Evolutionary conservation across 2,797 vertebrate species (phyloP).

Genomic region (Sylvilagus floridanus): DNA sequence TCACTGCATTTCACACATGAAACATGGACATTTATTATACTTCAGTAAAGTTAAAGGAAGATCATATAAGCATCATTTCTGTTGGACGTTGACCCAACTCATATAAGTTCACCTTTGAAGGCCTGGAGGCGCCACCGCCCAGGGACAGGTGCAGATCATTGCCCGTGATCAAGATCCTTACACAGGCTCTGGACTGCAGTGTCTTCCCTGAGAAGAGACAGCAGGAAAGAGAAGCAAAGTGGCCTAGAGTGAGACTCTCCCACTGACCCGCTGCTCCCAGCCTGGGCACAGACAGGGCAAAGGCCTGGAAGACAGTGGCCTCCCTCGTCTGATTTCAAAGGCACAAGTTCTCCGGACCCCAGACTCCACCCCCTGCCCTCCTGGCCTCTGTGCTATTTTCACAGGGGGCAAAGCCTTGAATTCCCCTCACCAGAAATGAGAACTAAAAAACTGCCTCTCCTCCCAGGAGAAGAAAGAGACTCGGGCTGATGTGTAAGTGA

Average conservation of each 20-base stretch:
- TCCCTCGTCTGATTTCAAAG: not conserved
- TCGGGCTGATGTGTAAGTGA: not conserved
- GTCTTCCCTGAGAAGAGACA: not conserved
- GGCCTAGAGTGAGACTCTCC: not conserved
- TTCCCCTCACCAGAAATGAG: not conserved
- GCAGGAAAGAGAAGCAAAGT: not conserved
- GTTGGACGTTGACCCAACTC: not conserved
- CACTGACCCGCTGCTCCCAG: not conserved
- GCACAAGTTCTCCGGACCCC: not conserved
- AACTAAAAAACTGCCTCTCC: not conserved
- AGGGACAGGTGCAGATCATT: too few species aligned
- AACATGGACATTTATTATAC: not conserved
- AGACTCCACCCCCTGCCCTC: not conserved
- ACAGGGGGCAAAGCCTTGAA: not conserved
- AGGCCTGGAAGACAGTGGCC: not conserved
- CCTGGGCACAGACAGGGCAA: not conserved
- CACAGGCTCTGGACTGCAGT: too few species aligned
- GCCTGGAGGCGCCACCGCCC: not conserved
- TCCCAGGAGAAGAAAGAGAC: not conserved
- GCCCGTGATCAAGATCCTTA: not conserved
- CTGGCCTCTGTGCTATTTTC: not conserved
- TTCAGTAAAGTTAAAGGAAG: constrained; percentile 8
- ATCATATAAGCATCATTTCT: not conserved
- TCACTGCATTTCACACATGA: not conserved
- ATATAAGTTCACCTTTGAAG: not conserved